Conservation (phyloP, 2,888 invertebrate species). For the Caenorhabditis imperialis region DNA sequence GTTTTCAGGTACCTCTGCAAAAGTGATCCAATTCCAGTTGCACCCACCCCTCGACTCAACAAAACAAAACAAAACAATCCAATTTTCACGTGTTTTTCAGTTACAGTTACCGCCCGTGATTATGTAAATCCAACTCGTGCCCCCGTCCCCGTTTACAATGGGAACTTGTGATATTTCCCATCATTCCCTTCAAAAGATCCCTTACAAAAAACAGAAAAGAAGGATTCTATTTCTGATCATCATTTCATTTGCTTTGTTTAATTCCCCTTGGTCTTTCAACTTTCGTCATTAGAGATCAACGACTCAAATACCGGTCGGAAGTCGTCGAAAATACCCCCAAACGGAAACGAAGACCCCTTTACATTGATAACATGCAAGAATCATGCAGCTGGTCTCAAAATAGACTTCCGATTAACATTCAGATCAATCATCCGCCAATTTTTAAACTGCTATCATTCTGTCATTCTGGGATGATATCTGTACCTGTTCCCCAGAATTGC, state of each 20-base stretch:
- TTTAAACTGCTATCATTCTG: no score
- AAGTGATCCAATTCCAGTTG: no score
- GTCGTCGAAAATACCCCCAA: neutral
- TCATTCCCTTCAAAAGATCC: no score
- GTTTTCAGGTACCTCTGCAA: conserved; percentile 8
- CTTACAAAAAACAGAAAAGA: conserved; percentile 16
- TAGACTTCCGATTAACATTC: conserved; percentile 12
- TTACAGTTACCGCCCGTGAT: conserved; percentile 28
- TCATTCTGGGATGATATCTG: no score
- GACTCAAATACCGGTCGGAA: conserved; percentile 40
- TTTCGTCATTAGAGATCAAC: conserved; percentile 25
- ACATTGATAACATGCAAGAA: neutral
- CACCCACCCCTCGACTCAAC: conserved; percentile 14
- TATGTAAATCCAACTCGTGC: conserved; percentile 36
- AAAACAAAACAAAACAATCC: conserved; percentile 6
- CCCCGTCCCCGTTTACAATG: neutral
- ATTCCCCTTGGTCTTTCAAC: conserved; percentile 41
- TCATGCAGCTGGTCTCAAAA: conserved; percentile 13
- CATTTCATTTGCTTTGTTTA: conserved; percentile 4
- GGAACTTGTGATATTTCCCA: conserved; percentile 8
- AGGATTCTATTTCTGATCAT: neutral
- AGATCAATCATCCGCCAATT: no score
- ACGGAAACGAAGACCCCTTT: no score
- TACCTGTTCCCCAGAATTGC: neutral
- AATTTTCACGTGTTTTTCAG: conserved; percentile 37